Percentiles rank a stretch among this genome's conserved stretches.
These are phyloP conservation scores for Acipenser transmontanus DNA, from an alignment of 2,797 vertebrate species.

Conservation along the genomic window DNA sequence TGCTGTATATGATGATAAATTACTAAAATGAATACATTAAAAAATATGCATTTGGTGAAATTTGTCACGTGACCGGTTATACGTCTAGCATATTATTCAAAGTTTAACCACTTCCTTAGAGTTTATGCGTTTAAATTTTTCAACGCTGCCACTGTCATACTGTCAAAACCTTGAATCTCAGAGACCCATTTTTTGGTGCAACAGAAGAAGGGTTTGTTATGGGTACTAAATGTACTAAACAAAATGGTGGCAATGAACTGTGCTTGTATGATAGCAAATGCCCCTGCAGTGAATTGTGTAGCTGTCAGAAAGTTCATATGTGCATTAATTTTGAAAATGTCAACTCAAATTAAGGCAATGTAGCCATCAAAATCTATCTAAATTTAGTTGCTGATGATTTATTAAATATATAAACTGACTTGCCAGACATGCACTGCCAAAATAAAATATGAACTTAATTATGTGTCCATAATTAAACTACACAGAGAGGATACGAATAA, in stretches of 20 bases:
- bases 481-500: conserved; percentile 18
- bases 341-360: conserved; percentile 46
- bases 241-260: background rate
- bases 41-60: no score
- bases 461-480: conserved; percentile 56
- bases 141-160: no score
- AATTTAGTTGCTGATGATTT: conserved; percentile 55
- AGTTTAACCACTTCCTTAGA: no score
- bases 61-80: no score
- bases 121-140: no score
- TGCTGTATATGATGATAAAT: no score
- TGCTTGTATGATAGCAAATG: background rate
- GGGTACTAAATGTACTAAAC: background rate
- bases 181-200: no score
- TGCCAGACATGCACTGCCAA: conserved; percentile 45
- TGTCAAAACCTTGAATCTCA: no score
- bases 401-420: conserved; percentile 56
- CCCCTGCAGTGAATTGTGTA: background rate
- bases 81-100: no score
- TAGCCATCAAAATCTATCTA: conserved; percentile 51
- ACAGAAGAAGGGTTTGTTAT: background rate
- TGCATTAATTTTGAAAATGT: conserved; percentile 44
- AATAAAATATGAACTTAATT: conserved; percentile 60
- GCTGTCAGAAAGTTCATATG: background rate
- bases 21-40: no score